These are phyloP conservation scores for Myxocyprinus asiaticus DNA, from an alignment of 2,113 vertebrate species.

Conservation along the genomic window DNA sequence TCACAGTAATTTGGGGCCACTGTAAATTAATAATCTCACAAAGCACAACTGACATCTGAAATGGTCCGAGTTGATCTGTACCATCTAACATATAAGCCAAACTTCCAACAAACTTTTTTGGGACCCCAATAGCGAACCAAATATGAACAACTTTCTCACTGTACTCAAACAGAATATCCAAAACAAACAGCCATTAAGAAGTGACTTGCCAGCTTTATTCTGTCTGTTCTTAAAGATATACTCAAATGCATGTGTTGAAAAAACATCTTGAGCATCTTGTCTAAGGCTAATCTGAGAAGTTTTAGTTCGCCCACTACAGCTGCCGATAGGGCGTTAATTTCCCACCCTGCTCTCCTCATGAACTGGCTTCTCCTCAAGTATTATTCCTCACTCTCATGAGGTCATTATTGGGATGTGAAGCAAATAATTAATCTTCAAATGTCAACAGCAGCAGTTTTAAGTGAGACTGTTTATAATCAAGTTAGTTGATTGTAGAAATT, in stretches of 20 bases:
- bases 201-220: too few relatives aligned
- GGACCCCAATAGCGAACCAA: too few relatives aligned
- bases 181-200: too few relatives aligned
- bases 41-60: too few relatives aligned
- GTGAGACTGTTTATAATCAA: constrained; percentile 17
- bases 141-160: too few relatives aligned
- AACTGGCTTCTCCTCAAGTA: neutral
- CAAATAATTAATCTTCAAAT: neutral
- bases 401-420: neutral
- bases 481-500: constrained; percentile 29
- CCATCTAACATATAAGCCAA: too few relatives aligned
- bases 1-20: too few relatives aligned
- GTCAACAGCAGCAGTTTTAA: constrained; percentile 12
- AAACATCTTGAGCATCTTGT: neutral
- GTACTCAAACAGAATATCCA: too few relatives aligned
- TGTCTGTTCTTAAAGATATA: too few relatives aligned
- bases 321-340: neutral
- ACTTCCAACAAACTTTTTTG: too few relatives aligned
- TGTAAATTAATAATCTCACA: too few relatives aligned
- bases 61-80: too few relatives aligned
- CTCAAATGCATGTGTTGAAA: neutral
- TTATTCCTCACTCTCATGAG: neutral
- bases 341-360: neutral
- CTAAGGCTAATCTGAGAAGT: neutral
- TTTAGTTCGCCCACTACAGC: neutral